Conservation (phyloP, 2,797 vertebrate genomes). For the Enteromius paludinosus region DNA sequence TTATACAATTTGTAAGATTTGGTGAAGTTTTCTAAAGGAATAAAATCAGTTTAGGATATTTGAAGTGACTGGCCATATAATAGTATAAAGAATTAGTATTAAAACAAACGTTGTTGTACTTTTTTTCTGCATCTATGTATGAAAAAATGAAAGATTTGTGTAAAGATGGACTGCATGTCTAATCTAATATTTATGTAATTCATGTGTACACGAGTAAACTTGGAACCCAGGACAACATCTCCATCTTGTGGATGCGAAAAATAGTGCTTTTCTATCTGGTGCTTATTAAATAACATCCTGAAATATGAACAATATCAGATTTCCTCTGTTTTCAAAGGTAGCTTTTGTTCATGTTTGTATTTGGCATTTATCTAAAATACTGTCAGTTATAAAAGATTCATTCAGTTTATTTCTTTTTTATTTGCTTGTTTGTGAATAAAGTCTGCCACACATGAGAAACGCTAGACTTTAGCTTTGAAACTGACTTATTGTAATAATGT, state of each 20-base stretch:
- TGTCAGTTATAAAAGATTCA: not conserved
- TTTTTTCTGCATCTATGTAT: not conserved
- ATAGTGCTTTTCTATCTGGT: not conserved
- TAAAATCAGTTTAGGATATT: not conserved
- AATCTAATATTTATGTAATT: not conserved
- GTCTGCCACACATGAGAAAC: not conserved
- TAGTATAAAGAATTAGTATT: not conserved
- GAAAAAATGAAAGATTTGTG: not conserved
- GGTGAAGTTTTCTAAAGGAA: not conserved
- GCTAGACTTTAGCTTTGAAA: not conserved
- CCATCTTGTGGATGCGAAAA: slow-evolving; percentile 21
- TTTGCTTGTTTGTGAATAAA: not conserved
- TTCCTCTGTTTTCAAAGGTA: not conserved
- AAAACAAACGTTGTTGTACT: not conserved
- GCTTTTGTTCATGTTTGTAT: not conserved
- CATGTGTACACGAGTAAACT: not conserved
- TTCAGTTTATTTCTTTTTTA: not conserved
- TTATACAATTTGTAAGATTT: not conserved
- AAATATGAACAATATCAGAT: not conserved
- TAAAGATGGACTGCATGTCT: not conserved
- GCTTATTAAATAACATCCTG: not conserved
- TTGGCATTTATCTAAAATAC: not conserved
- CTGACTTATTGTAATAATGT: not conserved
- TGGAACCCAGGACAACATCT: not conserved
- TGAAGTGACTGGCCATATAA: not conserved